Evolutionary conservation across 2,113 vertebrate genomes (phyloP).

Genomic region (Puffinus mauretanicus): DNA sequence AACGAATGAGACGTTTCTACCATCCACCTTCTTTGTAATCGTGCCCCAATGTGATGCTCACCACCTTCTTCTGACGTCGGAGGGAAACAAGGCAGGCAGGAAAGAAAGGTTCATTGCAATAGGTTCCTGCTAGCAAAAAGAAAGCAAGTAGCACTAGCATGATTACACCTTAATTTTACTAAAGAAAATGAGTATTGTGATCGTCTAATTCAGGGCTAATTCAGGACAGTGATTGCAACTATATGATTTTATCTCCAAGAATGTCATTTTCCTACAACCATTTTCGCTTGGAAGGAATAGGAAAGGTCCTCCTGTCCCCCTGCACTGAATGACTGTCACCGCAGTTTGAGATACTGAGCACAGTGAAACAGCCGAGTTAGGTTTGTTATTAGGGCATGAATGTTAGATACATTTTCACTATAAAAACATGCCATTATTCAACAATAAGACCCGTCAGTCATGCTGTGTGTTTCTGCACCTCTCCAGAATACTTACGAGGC

Average conservation of each 20-base stretch:
- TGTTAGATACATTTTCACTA: not conserved
- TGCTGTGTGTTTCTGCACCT: not conserved
- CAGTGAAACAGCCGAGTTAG: not conserved
- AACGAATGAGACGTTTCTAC: not conserved
- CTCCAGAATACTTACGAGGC: not conserved
- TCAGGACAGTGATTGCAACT: not conserved
- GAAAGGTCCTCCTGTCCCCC: not conserved
- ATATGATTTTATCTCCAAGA: not conserved
- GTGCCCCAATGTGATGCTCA: rapidly evolving
- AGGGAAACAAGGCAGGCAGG: not conserved
- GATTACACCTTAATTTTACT: not conserved
- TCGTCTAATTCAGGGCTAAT: not conserved
- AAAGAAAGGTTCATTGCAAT: not conserved
- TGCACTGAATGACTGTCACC: not conserved
- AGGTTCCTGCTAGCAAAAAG: not conserved
- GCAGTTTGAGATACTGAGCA: not conserved
- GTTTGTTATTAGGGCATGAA: not conserved
- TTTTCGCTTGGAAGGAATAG: not conserved
- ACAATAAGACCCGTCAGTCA: not conserved
- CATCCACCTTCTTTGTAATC: not conserved
- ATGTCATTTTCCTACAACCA: not conserved
- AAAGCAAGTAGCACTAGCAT: not conserved
- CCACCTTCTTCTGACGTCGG: not conserved
- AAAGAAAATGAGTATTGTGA: not conserved
- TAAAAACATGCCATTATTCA: not conserved